A percentile compares a stretch with the other conserved stretches of the same genome.
phyloP scores from a whole-genome alignment of 2,888 invertebrate genomes.

The Tenthredo scrophulariae region DNA sequence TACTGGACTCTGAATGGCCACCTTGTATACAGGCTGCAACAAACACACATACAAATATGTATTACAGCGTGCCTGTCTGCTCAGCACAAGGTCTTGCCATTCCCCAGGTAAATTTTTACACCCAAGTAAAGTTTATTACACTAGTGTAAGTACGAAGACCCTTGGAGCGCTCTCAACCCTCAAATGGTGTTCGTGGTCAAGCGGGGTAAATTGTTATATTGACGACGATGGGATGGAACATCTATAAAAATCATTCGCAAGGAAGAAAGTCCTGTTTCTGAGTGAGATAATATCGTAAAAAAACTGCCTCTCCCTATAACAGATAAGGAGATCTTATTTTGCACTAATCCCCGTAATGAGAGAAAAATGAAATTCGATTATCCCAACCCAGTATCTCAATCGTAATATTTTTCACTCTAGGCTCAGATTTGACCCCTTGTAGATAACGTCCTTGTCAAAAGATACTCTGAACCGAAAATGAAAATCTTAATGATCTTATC shows the following conservation, averaged over 20 bases:
- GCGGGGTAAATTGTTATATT: not conserved
- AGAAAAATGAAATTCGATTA: not conserved
- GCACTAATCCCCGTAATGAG: not conserved
- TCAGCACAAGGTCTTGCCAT: constrained; percentile 70
- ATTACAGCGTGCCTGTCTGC: constrained; percentile 55
- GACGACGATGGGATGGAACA: not conserved
- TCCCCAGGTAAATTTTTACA: constrained; percentile 70
- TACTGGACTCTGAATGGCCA: not conserved
- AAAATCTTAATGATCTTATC: not conserved
- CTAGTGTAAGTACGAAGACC: not conserved
- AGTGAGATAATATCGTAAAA: not conserved
- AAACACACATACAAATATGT: not conserved
- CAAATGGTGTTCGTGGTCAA: not conserved
- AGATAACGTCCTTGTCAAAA: not conserved
- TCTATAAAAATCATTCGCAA: not conserved
- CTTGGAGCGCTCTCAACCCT: not conserved
- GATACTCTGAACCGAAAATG: not conserved
- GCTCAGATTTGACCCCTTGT: not conserved
- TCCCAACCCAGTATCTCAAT: not conserved
- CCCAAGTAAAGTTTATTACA: not conserved
- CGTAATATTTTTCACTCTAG: not conserved
- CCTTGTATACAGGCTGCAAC: not conserved
- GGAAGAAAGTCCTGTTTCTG: not conserved
- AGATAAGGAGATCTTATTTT: not conserved
- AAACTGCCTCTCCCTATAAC: not conserved